Conservation (phyloP, 1,140 invertebrate species). For the Drosophila paulistorum region DNA sequence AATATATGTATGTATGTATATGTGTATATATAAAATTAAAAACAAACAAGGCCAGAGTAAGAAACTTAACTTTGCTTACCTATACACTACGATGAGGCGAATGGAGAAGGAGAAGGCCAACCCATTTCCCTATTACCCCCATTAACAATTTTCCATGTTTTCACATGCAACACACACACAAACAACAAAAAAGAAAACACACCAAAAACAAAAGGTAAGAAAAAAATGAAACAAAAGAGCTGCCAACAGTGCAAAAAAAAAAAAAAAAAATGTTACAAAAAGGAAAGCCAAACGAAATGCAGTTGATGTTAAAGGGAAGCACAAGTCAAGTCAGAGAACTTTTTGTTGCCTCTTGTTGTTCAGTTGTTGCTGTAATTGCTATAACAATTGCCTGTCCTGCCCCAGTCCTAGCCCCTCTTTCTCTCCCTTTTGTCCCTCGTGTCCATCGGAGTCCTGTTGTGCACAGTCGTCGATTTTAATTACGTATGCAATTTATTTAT, state of each 20-base stretch:
- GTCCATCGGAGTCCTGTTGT: constrained; percentile 26
- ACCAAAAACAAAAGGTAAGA: constrained; percentile 3
- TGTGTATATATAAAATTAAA: constrained; percentile 42
- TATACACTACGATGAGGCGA: neutral
- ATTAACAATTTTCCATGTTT: constrained; percentile 24
- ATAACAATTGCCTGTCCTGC: constrained; percentile 42
- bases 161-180: constrained; percentile 18
- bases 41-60: constrained; percentile 48
- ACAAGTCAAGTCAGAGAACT: constrained; percentile 62
- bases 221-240: constrained; percentile 31
- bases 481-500: constrained; percentile 82
- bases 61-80: constrained; percentile 37
- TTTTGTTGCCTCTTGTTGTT: constrained; percentile 36
- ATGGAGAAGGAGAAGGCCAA: neutral
- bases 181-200: neutral
- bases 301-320: constrained; percentile 57
- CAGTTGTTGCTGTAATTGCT: constrained; percentile 55
- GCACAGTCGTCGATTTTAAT: constrained; percentile 78
- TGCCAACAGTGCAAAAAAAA: constrained; percentile 40
- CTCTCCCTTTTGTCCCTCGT: neutral
- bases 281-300: neutral
- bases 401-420: neutral
- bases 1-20: no score
- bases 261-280: neutral
- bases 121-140: constrained; percentile 24